These are phyloP conservation scores for Anarhynchus alexandrinus DNA, from an alignment of 2,113 vertebrate species.

Conservation along the genomic window DNA sequence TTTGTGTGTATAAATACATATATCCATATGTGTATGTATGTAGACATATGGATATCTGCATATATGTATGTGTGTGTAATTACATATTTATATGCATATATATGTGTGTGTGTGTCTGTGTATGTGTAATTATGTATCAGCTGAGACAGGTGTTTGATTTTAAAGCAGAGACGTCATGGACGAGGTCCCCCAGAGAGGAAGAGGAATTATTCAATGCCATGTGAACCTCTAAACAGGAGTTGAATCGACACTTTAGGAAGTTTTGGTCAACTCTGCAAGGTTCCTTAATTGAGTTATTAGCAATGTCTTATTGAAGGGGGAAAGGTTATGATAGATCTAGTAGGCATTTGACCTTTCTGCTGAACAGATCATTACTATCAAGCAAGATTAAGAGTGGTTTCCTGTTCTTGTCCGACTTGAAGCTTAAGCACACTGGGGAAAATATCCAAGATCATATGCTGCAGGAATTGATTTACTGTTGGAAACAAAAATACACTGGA, in stretches of 20 bases:
- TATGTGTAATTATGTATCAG: not conserved
- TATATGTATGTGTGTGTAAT: not conserved
- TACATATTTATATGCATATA: not conserved
- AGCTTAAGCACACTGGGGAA: not conserved
- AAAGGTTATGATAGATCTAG: not conserved
- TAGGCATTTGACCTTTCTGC: not conserved
- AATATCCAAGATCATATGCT: not conserved
- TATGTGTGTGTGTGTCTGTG: not conserved
- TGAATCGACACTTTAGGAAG: not conserved
- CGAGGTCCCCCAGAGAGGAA: not conserved
- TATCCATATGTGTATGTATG: too few species aligned
- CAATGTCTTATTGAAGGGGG: not conserved
- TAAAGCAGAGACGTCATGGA: not conserved
- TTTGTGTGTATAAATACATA: not conserved
- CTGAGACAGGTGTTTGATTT: not conserved
- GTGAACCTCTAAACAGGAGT: not conserved
- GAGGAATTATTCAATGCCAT: not conserved
- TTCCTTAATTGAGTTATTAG: not conserved
- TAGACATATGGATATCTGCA: not conserved
- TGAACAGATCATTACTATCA: not conserved
- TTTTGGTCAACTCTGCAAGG: not conserved
- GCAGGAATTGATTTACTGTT: not conserved
- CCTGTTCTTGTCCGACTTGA: not conserved
- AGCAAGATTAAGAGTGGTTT: not conserved
- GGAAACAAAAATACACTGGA: not conserved